phyloP scores from a whole-genome alignment of 2,113 vertebrate genomes.

The Nibea albiflora region DNA sequence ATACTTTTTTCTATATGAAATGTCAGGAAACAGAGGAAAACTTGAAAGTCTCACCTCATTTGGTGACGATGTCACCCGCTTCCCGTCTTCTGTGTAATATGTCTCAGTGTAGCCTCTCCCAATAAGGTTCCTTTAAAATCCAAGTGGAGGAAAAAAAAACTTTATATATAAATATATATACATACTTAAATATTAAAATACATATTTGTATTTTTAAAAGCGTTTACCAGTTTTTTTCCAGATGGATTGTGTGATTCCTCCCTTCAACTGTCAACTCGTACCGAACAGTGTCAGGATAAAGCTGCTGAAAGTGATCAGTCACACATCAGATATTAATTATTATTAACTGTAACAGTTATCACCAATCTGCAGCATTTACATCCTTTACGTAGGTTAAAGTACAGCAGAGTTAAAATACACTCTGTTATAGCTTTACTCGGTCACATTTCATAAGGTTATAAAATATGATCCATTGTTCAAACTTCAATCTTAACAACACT shows the following conservation, averaged over 20 bases:
- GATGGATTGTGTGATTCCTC: constrained; percentile 75
- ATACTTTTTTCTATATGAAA: no score
- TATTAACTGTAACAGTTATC: background rate
- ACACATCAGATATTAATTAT: background rate
- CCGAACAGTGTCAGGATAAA: constrained; percentile 77
- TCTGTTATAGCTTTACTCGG: background rate
- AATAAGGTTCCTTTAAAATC: constrained; percentile 84
- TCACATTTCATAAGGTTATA: background rate
- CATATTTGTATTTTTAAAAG: background rate
- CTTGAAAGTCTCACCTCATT: constrained; percentile 76
- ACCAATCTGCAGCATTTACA: background rate
- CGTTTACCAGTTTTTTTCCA: constrained; percentile 83
- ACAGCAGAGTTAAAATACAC: background rate
- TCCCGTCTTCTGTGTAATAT: constrained; percentile 81
- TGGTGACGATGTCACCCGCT: constrained; percentile 75
- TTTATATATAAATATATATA: no score
- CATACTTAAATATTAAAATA: background rate
- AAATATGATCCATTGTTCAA: no score
- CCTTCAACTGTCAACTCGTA: constrained; percentile 82
- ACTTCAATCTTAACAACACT: no score
- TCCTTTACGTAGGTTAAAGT: background rate
- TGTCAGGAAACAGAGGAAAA: no score
- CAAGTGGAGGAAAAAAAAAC: background rate
- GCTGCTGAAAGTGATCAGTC: constrained; percentile 31
- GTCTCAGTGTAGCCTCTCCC: constrained; percentile 86